These are phyloP conservation scores for Ptyas mucosa DNA, from an alignment of 2,113 vertebrate genomes.

Conservation along the genomic window DNA sequence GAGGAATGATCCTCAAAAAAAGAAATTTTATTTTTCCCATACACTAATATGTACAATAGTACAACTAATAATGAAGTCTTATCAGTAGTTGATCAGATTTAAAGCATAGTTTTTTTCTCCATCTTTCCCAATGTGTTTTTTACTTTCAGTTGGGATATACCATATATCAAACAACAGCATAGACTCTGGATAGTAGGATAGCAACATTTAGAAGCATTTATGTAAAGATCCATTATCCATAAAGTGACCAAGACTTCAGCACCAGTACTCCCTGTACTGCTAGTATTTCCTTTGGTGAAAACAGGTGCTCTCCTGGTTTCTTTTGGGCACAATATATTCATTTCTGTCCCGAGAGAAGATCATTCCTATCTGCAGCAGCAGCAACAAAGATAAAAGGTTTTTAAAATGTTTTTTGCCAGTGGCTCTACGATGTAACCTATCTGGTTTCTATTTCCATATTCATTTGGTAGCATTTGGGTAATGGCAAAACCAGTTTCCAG, in stretches of 20 bases:
- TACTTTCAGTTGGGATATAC: neutral
- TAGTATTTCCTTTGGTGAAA: too few relatives aligned
- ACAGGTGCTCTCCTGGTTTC: neutral
- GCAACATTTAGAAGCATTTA: neutral
- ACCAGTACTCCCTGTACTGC: too few relatives aligned
- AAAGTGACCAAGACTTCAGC: too few relatives aligned
- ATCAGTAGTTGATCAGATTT: too few relatives aligned
- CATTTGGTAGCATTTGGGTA: neutral
- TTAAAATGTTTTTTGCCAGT: neutral
- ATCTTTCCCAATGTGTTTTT: neutral
- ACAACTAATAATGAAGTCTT: too few relatives aligned
- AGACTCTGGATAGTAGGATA: neutral
- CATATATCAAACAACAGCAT: neutral
- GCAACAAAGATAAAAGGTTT: neutral
- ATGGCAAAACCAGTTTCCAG: neutral
- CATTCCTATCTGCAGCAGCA: neutral
- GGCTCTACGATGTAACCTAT: neutral
- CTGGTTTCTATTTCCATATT: neutral
- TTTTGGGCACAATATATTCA: neutral
- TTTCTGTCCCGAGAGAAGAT: neutral
- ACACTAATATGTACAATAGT: neutral
- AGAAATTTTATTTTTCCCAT: too few relatives aligned
- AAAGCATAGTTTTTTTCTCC: too few relatives aligned
- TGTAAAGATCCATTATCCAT: neutral
- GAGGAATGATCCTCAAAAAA: too few relatives aligned